phyloP scores from a whole-genome alignment of 2,888 invertebrate species.

The Coenonympha arcania region DNA sequence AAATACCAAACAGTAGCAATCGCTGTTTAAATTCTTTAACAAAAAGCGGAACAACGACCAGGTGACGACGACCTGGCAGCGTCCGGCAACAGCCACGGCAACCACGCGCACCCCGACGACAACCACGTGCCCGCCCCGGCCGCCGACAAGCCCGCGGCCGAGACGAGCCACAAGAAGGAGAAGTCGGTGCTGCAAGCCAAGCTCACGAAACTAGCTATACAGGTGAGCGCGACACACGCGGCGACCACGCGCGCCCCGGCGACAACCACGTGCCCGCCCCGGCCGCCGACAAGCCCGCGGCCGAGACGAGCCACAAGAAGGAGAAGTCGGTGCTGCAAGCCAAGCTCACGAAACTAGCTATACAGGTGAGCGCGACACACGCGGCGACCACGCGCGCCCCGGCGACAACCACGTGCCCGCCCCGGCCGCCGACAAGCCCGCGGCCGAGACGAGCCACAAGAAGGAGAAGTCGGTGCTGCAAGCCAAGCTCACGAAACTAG shows the following conservation, averaged over 20 bases:
- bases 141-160: conserved; percentile 53
- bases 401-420: conserved; percentile 42
- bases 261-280: conserved; percentile 45
- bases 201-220: conserved; percentile 96
- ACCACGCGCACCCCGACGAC: no score
- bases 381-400: no score
- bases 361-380: conserved; percentile 74
- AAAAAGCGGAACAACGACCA: conserved; percentile 29
- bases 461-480: conserved; percentile 99
- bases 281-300: conserved; percentile 48
- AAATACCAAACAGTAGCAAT: conserved; percentile 28
- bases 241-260: conserved; percentile 58
- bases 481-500: conserved; percentile 97
- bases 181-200: conserved; percentile 99
- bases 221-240: conserved; percentile 53
- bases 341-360: conserved; percentile 97
- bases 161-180: conserved; percentile 86
- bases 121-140: conserved; percentile 44
- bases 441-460: conserved; percentile 76
- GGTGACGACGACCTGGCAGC: conserved; percentile 65
- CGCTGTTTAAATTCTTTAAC: conserved; percentile 22
- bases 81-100: conserved; percentile 65
- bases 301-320: conserved; percentile 81
- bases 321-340: conserved; percentile 99
- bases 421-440: conserved; percentile 49